Percentiles rank a stretch among this genome's conserved stretches.
These are phyloP conservation scores for Chloroclystis v-ata DNA, from an alignment of 2,888 invertebrate species.

Conservation along the genomic window DNA sequence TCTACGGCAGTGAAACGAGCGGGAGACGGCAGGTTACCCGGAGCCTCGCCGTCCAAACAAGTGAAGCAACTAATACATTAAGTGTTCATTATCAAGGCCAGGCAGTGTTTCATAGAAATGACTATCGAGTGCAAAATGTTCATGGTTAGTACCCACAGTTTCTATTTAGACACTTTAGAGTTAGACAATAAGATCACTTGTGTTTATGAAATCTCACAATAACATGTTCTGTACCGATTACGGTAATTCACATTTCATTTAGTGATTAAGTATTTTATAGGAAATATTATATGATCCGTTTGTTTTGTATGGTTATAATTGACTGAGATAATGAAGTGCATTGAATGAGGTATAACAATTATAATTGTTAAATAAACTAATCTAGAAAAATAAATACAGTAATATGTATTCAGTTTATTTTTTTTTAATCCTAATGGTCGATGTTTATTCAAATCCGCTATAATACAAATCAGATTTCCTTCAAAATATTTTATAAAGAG, in stretches of 20 bases:
- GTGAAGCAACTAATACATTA: constrained; percentile 68
- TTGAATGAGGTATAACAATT: constrained; percentile 36
- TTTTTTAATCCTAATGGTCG: constrained; percentile 30
- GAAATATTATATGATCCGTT: constrained; percentile 29
- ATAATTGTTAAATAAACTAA: constrained; percentile 45
- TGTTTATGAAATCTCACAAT: constrained; percentile 33
- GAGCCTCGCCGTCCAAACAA: constrained; percentile 73
- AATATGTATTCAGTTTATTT: constrained; percentile 37
- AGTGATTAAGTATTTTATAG: constrained; percentile 9
- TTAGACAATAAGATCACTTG: constrained; percentile 30
- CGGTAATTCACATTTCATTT: constrained; percentile 5
- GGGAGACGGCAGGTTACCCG: constrained; percentile 65
- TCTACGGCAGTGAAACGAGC: constrained; percentile 66
- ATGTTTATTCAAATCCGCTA: constrained; percentile 14
- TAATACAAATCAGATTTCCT: constrained; percentile 14
- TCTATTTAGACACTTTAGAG: no score
- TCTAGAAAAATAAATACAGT: constrained; percentile 52
- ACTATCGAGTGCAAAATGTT: constrained; percentile 27
- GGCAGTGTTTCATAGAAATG: constrained; percentile 28
- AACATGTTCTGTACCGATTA: constrained; percentile 11
- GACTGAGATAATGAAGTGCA: constrained; percentile 40
- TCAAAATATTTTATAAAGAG: constrained; percentile 15
- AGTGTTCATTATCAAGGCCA: constrained; percentile 31
- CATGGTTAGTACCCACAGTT: constrained; percentile 33
- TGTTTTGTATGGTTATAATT: constrained; percentile 23